phyloP scores from a whole-genome alignment of 2,888 invertebrate species.

The Agelastica alni region DNA sequence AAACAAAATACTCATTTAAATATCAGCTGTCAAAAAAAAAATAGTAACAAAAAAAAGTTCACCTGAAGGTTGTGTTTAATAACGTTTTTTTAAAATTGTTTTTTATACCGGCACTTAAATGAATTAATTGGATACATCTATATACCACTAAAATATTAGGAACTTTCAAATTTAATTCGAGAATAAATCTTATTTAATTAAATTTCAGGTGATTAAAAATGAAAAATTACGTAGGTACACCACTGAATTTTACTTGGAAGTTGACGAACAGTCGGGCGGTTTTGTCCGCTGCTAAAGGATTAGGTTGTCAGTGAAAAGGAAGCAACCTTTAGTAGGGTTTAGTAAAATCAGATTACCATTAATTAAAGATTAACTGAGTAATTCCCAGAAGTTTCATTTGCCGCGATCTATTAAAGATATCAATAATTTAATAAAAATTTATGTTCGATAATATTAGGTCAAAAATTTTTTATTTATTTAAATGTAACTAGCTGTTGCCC shows the following conservation, averaged over 20 bases:
- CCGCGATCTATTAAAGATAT: conserved; percentile 9
- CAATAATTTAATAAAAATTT: neutral
- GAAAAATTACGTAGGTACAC: neutral
- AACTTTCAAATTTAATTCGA: no score
- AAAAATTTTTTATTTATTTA: neutral
- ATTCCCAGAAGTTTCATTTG: conserved; percentile 14
- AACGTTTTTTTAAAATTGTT: no score
- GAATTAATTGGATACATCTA: no score
- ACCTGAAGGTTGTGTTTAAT: no score
- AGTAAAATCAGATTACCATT: conserved; percentile 30
- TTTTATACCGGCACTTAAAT: no score
- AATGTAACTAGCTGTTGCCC: neutral
- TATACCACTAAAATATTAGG: no score
- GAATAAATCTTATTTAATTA: no score
- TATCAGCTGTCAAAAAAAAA: no score
- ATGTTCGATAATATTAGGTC: neutral
- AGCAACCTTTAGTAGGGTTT: conserved; percentile 18
- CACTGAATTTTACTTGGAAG: conserved; percentile 6
- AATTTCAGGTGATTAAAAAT: no score
- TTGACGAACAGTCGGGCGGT: conserved; percentile 18
- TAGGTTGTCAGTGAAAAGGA: conserved; percentile 25
- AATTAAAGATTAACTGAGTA: conserved; percentile 27
- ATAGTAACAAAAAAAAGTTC: no score
- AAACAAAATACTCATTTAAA: no score
- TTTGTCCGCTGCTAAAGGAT: conserved; percentile 22